These are phyloP conservation scores for Umimayanthus kanabou DNA, from an alignment of 92 coral and sea anemone species.

Conservation along the genomic window DNA sequence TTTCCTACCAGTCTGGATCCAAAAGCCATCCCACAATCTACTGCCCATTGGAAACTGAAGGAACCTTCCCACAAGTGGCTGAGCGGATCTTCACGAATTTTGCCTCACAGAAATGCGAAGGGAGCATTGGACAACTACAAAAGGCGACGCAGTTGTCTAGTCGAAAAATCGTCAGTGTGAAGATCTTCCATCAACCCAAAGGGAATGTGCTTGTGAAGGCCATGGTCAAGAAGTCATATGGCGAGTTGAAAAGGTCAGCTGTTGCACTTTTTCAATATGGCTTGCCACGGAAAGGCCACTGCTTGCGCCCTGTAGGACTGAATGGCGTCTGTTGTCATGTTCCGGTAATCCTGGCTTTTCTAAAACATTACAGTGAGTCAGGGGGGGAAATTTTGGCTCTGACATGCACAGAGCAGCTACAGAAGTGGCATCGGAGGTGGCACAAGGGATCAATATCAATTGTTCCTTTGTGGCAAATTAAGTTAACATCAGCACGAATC, in stretches of 20 bases:
- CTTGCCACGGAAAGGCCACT: conserved; percentile 46
- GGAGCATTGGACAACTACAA: conserved; percentile 33
- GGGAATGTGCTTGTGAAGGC: conserved; percentile 45
- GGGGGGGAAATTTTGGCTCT: conserved; percentile 20
- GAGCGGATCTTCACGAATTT: background rate
- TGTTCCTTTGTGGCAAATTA: background rate
- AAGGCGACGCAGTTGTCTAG: conserved; percentile 21
- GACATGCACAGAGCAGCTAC: conserved; percentile 41
- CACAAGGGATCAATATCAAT: conserved; percentile 5
- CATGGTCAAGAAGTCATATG: conserved; percentile 34
- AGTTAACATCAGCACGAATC: background rate
- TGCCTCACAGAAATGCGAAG: conserved; percentile 10
- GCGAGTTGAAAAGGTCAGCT: conserved; percentile 31
- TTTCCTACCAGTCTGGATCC: conserved; percentile 1
- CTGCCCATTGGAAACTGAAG: background rate
- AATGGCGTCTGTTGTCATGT: conserved; percentile 38
- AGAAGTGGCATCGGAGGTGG: conserved; percentile 40
- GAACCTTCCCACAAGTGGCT: background rate
- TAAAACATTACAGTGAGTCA: conserved; percentile 17
- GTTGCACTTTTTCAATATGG: conserved; percentile 33
- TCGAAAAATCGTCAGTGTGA: conserved; percentile 27
- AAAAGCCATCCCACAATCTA: background rate
- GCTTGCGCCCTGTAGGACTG: conserved; percentile 43
- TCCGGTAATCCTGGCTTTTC: conserved; percentile 25
- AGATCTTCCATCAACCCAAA: conserved; percentile 8